Evolutionary conservation across 2,113 vertebrate genomes (phyloP).

Genomic region (Cebus imitator): DNA sequence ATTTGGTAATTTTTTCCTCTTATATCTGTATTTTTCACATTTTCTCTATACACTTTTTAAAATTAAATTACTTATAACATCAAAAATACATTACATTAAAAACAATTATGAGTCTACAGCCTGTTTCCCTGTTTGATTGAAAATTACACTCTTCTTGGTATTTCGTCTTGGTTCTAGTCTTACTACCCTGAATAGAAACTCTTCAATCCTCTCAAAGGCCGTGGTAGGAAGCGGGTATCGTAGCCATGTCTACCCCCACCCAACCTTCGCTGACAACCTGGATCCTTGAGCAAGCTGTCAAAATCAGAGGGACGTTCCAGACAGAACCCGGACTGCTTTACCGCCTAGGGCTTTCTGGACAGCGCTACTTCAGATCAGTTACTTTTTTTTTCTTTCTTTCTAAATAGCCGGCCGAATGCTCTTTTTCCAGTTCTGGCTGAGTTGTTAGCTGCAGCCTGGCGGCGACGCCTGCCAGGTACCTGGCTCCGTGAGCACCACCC

Average conservation of each 20-base stretch:
- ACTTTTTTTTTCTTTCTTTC: background rate
- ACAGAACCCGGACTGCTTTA: background rate
- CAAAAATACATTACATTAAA: background rate
- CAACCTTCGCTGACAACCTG: conserved; percentile 28
- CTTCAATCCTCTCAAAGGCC: background rate
- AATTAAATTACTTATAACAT: background rate
- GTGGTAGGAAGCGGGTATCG: background rate
- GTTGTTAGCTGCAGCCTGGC: conserved; percentile 40
- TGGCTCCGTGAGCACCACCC: conserved; percentile 68
- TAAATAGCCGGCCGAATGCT: conserved; percentile 62
- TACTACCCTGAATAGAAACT: conserved; percentile 28
- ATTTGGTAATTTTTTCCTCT: background rate
- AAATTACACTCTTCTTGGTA: background rate
- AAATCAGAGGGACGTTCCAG: conserved; percentile 53
- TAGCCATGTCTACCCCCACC: background rate
- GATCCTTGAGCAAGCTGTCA: conserved; percentile 35
- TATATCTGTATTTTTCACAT: background rate
- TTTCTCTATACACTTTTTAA: background rate
- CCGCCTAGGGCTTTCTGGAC: conserved; percentile 58
- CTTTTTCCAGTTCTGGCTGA: conserved; percentile 72
- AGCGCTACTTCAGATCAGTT: conserved; percentile 64
- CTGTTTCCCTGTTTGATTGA: background rate
- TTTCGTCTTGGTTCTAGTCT: conserved; percentile 26
- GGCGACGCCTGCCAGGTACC: conserved; percentile 67
- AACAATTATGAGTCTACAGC: background rate